Percentiles rank a stretch among this genome's conserved stretches.
phyloP scores from a whole-genome alignment of 1,140 invertebrate species.

The Drosophila rhopaloa region DNA sequence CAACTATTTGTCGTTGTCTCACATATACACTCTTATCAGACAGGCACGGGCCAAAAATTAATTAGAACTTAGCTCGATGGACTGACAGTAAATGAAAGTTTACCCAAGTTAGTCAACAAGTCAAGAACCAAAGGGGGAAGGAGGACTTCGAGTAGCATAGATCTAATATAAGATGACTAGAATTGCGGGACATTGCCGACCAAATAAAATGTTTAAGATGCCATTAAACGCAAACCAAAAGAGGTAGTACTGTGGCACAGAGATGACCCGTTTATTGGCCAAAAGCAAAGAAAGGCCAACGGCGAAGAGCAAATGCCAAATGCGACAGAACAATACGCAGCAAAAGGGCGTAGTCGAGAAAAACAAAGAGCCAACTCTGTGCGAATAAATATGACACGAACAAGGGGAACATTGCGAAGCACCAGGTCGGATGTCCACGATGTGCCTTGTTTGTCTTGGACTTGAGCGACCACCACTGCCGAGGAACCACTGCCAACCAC shows the following conservation, averaged over 20 bases:
- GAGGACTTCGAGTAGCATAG: not conserved
- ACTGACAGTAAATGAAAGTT: conserved; percentile 79
- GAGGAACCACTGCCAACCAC: conserved; percentile 10
- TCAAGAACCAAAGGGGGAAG: conserved; percentile 17
- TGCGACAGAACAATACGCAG: conserved; percentile 52
- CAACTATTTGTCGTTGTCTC: too few relatives aligned
- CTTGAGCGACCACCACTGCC: conserved; percentile 36
- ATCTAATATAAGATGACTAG: not conserved
- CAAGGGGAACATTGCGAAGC: conserved; percentile 22
- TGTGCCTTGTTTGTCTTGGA: conserved; percentile 71
- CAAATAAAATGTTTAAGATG: conserved; percentile 69
- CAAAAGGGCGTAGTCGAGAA: conserved; percentile 8
- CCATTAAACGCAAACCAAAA: conserved; percentile 62
- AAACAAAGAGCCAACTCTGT: conserved; percentile 52
- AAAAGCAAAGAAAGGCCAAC: conserved; percentile 74
- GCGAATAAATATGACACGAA: conserved; percentile 66
- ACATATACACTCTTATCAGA: not conserved
- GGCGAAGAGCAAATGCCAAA: conserved; percentile 62
- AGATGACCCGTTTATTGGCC: conserved; percentile 67
- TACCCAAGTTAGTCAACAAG: conserved; percentile 59
- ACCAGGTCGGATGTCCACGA: conserved; percentile 17
- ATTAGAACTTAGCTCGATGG: conserved; percentile 79
- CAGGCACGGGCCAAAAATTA: conserved; percentile 61
- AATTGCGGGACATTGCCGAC: conserved; percentile 15
- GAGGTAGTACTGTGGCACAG: not conserved